Evolutionary conservation across 2,888 invertebrate species (phyloP).

Genomic region (Athalia rosae): DNA sequence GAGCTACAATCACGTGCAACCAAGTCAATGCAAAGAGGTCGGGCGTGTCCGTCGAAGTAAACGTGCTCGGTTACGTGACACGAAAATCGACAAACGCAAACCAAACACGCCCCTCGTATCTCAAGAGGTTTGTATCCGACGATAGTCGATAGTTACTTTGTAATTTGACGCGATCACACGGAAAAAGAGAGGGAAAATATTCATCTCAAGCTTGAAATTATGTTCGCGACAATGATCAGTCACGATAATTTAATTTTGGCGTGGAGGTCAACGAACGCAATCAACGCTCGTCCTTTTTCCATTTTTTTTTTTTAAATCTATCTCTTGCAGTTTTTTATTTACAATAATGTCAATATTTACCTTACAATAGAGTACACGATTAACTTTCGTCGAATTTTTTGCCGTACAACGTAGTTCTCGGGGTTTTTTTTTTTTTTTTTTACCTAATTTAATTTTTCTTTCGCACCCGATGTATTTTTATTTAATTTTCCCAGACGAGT

Average conservation of each 20-base stretch:
- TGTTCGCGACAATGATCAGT: neutral
- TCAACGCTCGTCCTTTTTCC: neutral
- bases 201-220: neutral
- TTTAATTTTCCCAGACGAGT: constrained; percentile 9
- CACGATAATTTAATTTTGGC: neutral
- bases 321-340: too few species aligned
- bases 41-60: constrained; percentile 3
- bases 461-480: too few species aligned
- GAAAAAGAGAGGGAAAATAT: neutral
- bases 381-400: constrained; percentile 6
- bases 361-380: neutral
- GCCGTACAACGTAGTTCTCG: neutral
- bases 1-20: constrained; percentile 24
- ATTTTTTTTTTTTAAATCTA: too few species aligned
- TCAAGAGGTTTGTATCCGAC: neutral
- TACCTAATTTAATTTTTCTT: constrained; percentile 6
- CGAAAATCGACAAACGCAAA: neutral
- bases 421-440: constrained; percentile 19
- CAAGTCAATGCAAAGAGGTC: constrained; percentile 23
- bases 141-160: constrained; percentile 12
- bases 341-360: neutral
- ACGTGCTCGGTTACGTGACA: constrained; percentile 5
- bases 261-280: constrained; percentile 4
- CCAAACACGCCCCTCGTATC: neutral
- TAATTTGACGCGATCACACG: neutral